Evolutionary conservation across 2,888 invertebrate species (phyloP), one percentile per base, ranked within the genome.

Genomic region (Physocephala rufipes): DNA sequence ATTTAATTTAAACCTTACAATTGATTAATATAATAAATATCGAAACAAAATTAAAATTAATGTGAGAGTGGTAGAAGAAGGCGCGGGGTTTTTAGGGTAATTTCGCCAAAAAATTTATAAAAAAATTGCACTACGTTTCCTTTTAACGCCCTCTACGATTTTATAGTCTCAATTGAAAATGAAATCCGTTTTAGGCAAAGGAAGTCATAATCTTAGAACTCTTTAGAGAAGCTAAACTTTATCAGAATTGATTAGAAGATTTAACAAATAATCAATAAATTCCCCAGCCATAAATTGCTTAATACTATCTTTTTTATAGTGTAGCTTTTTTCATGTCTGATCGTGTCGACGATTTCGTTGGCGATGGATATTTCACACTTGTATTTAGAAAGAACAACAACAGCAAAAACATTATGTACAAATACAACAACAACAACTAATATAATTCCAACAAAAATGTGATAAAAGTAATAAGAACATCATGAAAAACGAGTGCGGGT

Each of bases 341-440:
- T 30, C 30, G 51, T 21, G 59, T 19, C 30, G 47, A 45, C 59
- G 67, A 61, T 61, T 68, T 30, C 45, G 49, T 49, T 47, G 51
- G 24, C 61, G 43, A 67, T 68, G 62, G 62, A 51, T 49, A 36
- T 16, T 61, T 49, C 24, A 24, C 68, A 30, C 51, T 51, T 36
- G 36, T 21, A 55, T 24, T 51, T 55, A 30, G 43, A 9, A 63
- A 63, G 16, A 63, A 21, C 26, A 61, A 61, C 16, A 61, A 24
- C 28, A 61, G 26, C 16, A 61, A 15, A 24, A 3, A 12, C 19
- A 61, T 45, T 45, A 45, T n/a, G 15, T 12, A 45, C 30, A 28
- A 47, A 26, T 24, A 63, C 16, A 21, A n/a, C 15, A 47, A 28
- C 12, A 2, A 21, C 16, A 49, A 58, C 26, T 12, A 28, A 1